Conservation (phyloP, 1,140 invertebrate genomes). For the Goniozus legneri region DNA sequence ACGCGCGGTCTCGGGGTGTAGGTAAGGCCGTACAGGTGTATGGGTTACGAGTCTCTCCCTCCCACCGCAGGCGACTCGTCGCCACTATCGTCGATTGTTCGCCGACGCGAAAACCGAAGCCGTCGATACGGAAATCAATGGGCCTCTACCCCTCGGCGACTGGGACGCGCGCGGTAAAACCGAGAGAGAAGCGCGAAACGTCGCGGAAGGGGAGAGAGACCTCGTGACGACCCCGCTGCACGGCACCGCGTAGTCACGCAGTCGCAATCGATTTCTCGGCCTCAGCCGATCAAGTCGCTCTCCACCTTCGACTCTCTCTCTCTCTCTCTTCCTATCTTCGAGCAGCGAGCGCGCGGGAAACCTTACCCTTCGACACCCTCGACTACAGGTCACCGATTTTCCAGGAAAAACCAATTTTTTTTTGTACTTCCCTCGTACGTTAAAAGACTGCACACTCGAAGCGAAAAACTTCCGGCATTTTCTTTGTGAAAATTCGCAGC, state of each 20-base stretch:
- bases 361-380: no score
- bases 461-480: no score
- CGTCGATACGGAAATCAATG: conserved; percentile 40
- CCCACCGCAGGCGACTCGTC: no score
- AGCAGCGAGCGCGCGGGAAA: no score
- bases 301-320: background rate
- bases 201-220: background rate
- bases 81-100: conserved; percentile 13
- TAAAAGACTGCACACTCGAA: no score
- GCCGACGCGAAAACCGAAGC: conserved; percentile 7
- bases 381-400: no score
- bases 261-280: background rate
- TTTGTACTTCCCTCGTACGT: no score
- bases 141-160: conserved; percentile 1
- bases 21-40: no score
- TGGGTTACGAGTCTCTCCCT: no score
- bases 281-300: conserved; percentile 7
- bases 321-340: background rate
- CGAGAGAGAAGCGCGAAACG: background rate
- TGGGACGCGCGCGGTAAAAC: background rate
- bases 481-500: no score
- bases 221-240: background rate
- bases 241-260: conserved; percentile 9
- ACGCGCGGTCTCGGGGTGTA: no score
- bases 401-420: no score